Conservation (phyloP, 2,113 vertebrate genomes). For the Brachypteracias leptosomus region DNA sequence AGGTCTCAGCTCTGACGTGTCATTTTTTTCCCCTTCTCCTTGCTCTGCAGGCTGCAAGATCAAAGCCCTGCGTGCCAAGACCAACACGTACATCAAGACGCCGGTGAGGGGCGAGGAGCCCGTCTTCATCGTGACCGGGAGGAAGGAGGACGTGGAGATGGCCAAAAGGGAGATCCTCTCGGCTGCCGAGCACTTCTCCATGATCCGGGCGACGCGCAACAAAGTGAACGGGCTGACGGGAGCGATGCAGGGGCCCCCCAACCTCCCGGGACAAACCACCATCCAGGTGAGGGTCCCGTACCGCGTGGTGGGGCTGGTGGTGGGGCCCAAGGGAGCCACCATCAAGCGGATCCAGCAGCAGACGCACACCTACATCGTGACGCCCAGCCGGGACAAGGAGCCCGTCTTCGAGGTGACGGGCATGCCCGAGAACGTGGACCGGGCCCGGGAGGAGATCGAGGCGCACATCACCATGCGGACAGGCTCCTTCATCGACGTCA, state of each 20-base stretch:
- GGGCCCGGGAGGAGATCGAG: constrained; percentile 94
- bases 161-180: constrained; percentile 95
- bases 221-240: constrained; percentile 72
- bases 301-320: constrained; percentile 93
- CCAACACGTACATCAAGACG: constrained; percentile 98
- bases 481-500: constrained; percentile 89
- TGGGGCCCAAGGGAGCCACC: constrained; percentile 96
- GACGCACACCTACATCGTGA: constrained; percentile 97
- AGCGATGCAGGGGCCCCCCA: constrained; percentile 84
- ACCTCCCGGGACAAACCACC: constrained; percentile 94
- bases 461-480: constrained; percentile 97
- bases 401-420: constrained; percentile 96
- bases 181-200: constrained; percentile 94
- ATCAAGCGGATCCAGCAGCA: constrained; percentile 98
- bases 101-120: constrained; percentile 93
- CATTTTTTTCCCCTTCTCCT: background rate
- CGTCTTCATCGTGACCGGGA: constrained; percentile 92
- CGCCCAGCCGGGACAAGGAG: constrained; percentile 94
- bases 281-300: constrained; percentile 97
- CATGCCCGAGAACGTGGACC: constrained; percentile 97
- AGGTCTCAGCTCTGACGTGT: accelerated
- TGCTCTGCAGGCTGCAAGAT: constrained; percentile 89
- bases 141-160: constrained; percentile 96
- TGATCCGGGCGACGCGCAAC: constrained; percentile 93
- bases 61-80: constrained; percentile 95